These are phyloP conservation scores for human DNA, from an alignment of 2,113 vertebrate genomes.

Conservation along the genomic window GRCh38 chr5:36377001-36377500, in stretches of 20 bases:
- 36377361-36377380: background rate
- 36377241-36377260: conserved; percentile 35
- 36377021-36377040: background rate
- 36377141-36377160: conserved; percentile 81
- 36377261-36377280: background rate
- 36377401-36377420: background rate
- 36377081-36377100: conserved; percentile 69
- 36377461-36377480: background rate
- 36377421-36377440: background rate
- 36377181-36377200: conserved; percentile 80
- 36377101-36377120: conserved; percentile 80
- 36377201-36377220: conserved; percentile 80
- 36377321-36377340: background rate
- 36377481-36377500: background rate
- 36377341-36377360: background rate
- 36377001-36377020: background rate
- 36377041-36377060: conserved; percentile 21
- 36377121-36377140: conserved; percentile 80
- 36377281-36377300: background rate
- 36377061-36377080: conserved; percentile 71
- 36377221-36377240: conserved; percentile 87
- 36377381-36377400: background rate
- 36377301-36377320: conserved; percentile 7
- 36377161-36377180: conserved; percentile 76
- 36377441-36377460: background rate